Evolutionary conservation across 2,888 invertebrate genomes (phyloP).

Genomic region (Cabera pusaria): DNA sequence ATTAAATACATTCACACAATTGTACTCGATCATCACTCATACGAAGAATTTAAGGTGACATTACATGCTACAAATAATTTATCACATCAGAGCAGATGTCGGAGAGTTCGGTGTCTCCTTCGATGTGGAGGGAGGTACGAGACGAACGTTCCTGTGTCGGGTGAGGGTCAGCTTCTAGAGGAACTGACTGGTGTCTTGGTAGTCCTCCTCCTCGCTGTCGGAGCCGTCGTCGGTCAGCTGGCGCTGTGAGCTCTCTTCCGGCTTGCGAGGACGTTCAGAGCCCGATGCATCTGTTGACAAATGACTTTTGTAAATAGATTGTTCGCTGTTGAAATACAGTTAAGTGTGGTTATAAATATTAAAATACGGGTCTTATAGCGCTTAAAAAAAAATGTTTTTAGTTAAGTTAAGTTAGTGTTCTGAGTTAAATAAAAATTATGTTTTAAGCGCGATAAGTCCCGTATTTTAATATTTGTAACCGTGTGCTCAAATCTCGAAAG

Average conservation of each 20-base stretch:
- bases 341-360: too few relatives aligned
- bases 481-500: too few relatives aligned
- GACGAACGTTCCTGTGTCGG: constrained; percentile 11
- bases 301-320: neutral
- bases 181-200: constrained; percentile 75
- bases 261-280: constrained; percentile 61
- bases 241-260: constrained; percentile 69
- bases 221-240: constrained; percentile 79
- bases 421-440: too few relatives aligned
- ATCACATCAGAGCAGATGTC: constrained; percentile 42
- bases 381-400: too few relatives aligned
- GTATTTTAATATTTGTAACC: too few relatives aligned
- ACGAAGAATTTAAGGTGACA: constrained; percentile 55
- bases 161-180: constrained; percentile 48
- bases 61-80: constrained; percentile 54
- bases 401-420: too few relatives aligned
- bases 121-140: constrained; percentile 29
- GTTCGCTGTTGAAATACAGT: too few relatives aligned
- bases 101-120: constrained; percentile 22
- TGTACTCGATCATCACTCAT: constrained; percentile 58
- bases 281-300: constrained; percentile 70
- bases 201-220: constrained; percentile 74
- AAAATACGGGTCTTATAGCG: too few relatives aligned
- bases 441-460: too few relatives aligned
- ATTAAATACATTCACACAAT: constrained; percentile 77